Percentiles rank a stretch among this genome's conserved stretches.
Conservation (phyloP, 2,888 invertebrate species). For the Idaea aversata region DNA sequence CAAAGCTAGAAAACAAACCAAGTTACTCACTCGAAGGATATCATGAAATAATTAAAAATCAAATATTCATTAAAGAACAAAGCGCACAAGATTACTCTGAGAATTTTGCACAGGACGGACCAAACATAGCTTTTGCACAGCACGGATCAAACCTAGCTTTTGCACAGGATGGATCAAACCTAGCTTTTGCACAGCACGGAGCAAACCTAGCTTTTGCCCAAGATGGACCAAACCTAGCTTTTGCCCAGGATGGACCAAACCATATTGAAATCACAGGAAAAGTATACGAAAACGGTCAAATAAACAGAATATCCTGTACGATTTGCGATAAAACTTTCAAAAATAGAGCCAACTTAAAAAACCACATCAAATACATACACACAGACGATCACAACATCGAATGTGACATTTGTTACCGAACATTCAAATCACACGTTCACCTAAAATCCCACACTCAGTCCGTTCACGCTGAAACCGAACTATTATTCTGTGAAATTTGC, state of each 20-base stretch:
- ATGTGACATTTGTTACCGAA: slow-evolving; percentile 36
- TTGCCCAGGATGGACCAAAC: neutral
- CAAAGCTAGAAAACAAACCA: too few relatives aligned
- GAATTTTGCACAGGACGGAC: neutral
- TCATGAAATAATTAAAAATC: neutral
- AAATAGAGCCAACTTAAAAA: slow-evolving; percentile 34
- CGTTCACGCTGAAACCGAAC: slow-evolving; percentile 31
- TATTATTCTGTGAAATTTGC: slow-evolving; percentile 36
- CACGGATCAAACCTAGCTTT: neutral
- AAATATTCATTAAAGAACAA: neutral
- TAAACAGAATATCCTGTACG: slow-evolving; percentile 33
- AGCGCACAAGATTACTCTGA: neutral
- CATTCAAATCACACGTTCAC: slow-evolving; percentile 39
- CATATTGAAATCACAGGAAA: slow-evolving; percentile 28
- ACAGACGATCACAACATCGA: slow-evolving; percentile 33
- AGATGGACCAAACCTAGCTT: neutral
- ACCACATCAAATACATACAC: slow-evolving; percentile 39
- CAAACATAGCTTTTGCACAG: neutral
- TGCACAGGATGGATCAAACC: neutral
- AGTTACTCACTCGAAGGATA: neutral
- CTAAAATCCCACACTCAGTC: slow-evolving; percentile 38
- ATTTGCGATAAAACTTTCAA: slow-evolving; percentile 37
- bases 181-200: neutral
- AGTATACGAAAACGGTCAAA: slow-evolving; percentile 40
- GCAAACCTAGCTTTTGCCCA: neutral